These are phyloP conservation scores for Calliopum simillimum DNA, from an alignment of 2,888 invertebrate species.

Conservation along the genomic window DNA sequence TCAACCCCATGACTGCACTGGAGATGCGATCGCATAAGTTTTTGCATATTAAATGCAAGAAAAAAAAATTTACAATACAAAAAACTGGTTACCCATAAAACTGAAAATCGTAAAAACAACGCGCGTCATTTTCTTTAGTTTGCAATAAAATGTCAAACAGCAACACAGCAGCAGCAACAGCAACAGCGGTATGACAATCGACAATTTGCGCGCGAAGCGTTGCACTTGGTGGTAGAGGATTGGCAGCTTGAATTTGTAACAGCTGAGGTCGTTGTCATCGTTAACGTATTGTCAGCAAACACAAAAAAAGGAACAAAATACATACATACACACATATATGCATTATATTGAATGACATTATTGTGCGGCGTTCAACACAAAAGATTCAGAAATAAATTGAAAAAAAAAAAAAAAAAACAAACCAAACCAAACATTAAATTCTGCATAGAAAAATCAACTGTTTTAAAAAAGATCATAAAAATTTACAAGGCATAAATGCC, in stretches of 20 bases:
- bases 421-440: no score
- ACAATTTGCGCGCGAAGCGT: constrained; percentile 24
- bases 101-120: constrained; percentile 29
- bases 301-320: not conserved
- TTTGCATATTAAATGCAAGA: constrained; percentile 7
- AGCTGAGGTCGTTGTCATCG: constrained; percentile 37
- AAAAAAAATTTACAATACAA: not conserved
- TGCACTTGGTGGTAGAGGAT: not conserved
- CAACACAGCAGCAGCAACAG: no score
- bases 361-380: constrained; percentile 39
- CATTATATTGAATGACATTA: constrained; percentile 33
- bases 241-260: constrained; percentile 7
- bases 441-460: constrained; percentile 20
- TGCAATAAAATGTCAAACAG: constrained; percentile 34
- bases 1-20: no score
- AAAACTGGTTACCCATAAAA: constrained; percentile 26
- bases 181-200: constrained; percentile 25
- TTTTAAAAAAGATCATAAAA: constrained; percentile 31
- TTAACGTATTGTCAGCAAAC: constrained; percentile 29
- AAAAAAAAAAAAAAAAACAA: constrained; percentile 16
- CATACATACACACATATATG: constrained; percentile 11
- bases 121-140: constrained; percentile 25
- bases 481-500: constrained; percentile 28
- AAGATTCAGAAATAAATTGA: not conserved
- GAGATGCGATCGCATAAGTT: not conserved